phyloP scores from a whole-genome alignment of 2,888 invertebrate species.

The Drosophila cognata region DNA sequence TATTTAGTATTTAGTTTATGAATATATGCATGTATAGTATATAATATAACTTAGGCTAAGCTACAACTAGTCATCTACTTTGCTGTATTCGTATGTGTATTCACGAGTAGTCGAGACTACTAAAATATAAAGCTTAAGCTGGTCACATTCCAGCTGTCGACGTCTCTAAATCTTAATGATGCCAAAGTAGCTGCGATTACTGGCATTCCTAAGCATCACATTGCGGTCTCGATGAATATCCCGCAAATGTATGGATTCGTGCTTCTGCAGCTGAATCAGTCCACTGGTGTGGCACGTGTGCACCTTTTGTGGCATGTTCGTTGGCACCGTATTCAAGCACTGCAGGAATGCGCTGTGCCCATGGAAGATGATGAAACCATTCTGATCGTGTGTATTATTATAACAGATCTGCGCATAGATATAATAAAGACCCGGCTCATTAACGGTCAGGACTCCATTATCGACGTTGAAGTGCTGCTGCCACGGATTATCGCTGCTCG shows the following conservation, averaged over 20 bases:
- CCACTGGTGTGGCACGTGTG: slow-evolving; percentile 92
- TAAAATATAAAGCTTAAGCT: slow-evolving; percentile 36
- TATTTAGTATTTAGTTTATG: slow-evolving; percentile 15
- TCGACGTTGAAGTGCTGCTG: slow-evolving; percentile 87
- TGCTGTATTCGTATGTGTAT: slow-evolving; percentile 57
- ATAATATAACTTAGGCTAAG: slow-evolving; percentile 35
- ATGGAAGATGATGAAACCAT: slow-evolving; percentile 90
- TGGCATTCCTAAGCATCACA: slow-evolving; percentile 86
- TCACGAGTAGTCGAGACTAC: slow-evolving; percentile 44
- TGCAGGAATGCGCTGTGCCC: slow-evolving; percentile 89
- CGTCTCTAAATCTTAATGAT: slow-evolving; percentile 87
- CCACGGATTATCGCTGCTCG: slow-evolving; percentile 87
- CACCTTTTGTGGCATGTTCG: slow-evolving; percentile 86
- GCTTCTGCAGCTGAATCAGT: slow-evolving; percentile 87
- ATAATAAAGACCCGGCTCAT: slow-evolving; percentile 90
- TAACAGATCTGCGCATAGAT: slow-evolving; percentile 93
- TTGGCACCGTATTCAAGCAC: slow-evolving; percentile 90
- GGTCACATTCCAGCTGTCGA: background rate
- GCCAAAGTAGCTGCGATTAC: slow-evolving; percentile 93
- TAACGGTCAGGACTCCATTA: slow-evolving; percentile 89
- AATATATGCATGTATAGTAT: slow-evolving; percentile 17
- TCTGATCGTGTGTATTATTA: slow-evolving; percentile 90
- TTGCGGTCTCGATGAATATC: slow-evolving; percentile 87
- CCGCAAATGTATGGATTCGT: slow-evolving; percentile 89
- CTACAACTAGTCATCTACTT: slow-evolving; percentile 54